Base-by-base conservation (phyloP, 2,797 vertebrate genomes). In the Carcharodon carcharias region DNA sequence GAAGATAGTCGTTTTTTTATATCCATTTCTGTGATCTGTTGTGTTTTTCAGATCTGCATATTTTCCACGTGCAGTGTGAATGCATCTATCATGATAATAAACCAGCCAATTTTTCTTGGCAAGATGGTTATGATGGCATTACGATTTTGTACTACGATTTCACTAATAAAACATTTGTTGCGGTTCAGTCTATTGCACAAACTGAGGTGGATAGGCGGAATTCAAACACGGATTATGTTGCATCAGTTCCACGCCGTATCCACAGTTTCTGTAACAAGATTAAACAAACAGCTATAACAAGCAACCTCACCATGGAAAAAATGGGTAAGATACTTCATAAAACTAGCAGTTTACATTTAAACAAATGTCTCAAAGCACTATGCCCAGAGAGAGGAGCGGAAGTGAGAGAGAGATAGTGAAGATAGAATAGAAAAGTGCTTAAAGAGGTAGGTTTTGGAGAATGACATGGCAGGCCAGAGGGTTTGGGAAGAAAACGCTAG, bases 131-230 rank as follows among this genome's bases (percentile, higher is more conserved):
- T 3, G 85, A 87, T 28, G 85, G 85, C 3, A 2, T 2, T 0
- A 87, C 85, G 4, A 18, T 54, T 3, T 1, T 87, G 85, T 87
- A 26, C 45, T 87, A 87, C 21, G 23, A 87, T 1, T 9, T 0
- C 0, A 0, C 2, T 0, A 28, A 0, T 0, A 26, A 26, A 0
- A 26, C 1, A 9, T 87, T 23, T 3, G 85, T 54, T 1, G 85
- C 85, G 9, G 50, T 23, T 0, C 21, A 28, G 45, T 12, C 85
- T 9, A 7, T 87, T 1, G 45, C 45, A 0, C 85, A 54, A 11
- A 21, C 85, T 54, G 45, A 26, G 12, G 85, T 26, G 7, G 45
- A 87, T 45, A 50, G 85, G 45, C 85, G 23, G 45, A 87, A 87
- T 45, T 11, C 45, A 0, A 4, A 87, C 5, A 5, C 5, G 1